Percentiles rank a stretch among this genome's conserved stretches.
These are phyloP conservation scores for Capromys pilorides DNA, from an alignment of 2,797 vertebrate genomes.

Conservation along the genomic window DNA sequence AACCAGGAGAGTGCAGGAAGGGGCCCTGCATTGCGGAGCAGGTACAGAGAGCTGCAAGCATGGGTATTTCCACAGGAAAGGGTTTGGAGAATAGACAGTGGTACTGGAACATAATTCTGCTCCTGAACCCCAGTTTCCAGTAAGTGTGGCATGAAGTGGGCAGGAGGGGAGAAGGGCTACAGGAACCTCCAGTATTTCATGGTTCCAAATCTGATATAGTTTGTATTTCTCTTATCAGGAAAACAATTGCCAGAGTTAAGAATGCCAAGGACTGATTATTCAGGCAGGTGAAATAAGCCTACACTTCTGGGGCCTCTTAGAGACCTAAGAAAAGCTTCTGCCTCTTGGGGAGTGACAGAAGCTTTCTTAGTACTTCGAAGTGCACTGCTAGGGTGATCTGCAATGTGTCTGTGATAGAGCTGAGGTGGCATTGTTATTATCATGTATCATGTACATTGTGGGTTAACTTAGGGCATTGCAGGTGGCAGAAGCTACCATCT, in stretches of 20 bases:
- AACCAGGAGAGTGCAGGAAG: neutral
- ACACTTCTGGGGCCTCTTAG: neutral
- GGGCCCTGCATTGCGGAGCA: neutral
- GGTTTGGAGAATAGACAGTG: neutral
- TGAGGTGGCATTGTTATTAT: neutral
- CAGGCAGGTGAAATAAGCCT: neutral
- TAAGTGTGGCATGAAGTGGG: neutral
- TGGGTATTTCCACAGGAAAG: neutral
- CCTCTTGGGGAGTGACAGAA: neutral
- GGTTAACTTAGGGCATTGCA: neutral
- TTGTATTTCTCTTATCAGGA: neutral
- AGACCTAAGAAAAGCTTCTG: neutral
- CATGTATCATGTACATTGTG: neutral
- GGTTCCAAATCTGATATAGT: neutral
- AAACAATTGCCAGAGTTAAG: slow-evolving; percentile 44
- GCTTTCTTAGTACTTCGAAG: neutral
- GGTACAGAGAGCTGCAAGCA: neutral
- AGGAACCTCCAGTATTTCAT: neutral
- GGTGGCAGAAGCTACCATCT: neutral
- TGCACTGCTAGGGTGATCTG: neutral
- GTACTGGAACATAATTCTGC: neutral
- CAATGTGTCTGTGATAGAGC: neutral
- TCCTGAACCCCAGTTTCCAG: neutral
- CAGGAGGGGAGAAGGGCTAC: neutral
- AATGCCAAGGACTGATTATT: slow-evolving; percentile 26